These are phyloP conservation scores for Cheilosia vulpina DNA, from an alignment of 2,888 invertebrate genomes.

Conservation along the genomic window DNA sequence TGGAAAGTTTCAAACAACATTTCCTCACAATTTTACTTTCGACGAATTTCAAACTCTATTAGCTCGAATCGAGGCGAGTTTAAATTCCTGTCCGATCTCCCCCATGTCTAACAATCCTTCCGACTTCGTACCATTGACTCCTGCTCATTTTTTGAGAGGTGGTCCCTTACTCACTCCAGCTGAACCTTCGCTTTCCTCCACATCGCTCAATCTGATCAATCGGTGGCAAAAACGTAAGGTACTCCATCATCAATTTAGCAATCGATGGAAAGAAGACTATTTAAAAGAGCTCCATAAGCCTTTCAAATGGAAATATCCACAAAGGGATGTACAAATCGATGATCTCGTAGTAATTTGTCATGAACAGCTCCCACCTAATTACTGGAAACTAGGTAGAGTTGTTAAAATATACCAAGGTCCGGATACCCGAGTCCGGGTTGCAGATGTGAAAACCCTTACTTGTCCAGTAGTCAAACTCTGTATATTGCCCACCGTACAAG, in stretches of 20 bases:
- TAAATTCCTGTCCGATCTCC: conserved; percentile 11
- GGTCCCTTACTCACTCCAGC: neutral
- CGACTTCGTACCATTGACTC: neutral
- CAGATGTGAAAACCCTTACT: neutral
- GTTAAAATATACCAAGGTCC: neutral
- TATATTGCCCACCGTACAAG: too few species aligned
- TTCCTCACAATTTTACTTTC: conserved; percentile 4
- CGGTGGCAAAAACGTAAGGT: neutral
- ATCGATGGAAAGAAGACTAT: neutral
- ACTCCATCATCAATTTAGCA: neutral
- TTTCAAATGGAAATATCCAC: conserved; percentile 3
- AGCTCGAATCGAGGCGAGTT: neutral
- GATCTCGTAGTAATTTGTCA: neutral
- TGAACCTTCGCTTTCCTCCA: neutral
- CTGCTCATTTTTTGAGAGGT: conserved; percentile 1
- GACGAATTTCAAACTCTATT: conserved; percentile 14
- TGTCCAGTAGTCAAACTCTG: too few species aligned
- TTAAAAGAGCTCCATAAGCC: neutral
- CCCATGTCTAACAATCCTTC: neutral
- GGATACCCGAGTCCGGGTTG: neutral
- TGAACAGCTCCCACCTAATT: neutral
- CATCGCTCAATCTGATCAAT: neutral
- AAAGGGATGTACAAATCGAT: neutral
- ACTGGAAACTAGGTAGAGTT: neutral
- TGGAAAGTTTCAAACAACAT: conserved; percentile 8